phyloP scores from a whole-genome alignment of 2,888 invertebrate species.

The Cotesia congregata region DNA sequence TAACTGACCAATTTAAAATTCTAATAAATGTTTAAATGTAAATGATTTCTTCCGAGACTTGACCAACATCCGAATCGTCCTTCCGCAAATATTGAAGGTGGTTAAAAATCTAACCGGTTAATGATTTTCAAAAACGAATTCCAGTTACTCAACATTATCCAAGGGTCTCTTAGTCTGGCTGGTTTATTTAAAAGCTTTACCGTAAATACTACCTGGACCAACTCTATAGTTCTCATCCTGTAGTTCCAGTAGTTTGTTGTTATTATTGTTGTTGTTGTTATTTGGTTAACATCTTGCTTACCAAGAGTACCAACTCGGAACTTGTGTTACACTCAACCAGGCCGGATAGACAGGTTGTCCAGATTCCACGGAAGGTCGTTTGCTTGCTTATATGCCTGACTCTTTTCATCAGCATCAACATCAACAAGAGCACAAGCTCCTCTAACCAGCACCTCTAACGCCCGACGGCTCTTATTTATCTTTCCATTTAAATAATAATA shows the following conservation, averaged over 20 bases:
- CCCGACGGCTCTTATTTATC: slow-evolving; percentile 49
- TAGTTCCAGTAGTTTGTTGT: not conserved
- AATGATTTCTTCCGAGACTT: too few species aligned
- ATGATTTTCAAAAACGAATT: too few species aligned
- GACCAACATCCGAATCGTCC: too few species aligned
- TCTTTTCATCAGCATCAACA: not conserved
- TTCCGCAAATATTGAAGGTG: too few species aligned
- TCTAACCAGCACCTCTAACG: slow-evolving; percentile 52
- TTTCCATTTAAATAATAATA: not conserved
- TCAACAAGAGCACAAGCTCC: slow-evolving; percentile 57
- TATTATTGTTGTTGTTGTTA: not conserved
- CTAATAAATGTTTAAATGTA: too few species aligned
- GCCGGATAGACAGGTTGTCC: slow-evolving; percentile 70
- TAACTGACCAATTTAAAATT: too few species aligned
- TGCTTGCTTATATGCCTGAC: slow-evolving; percentile 63
- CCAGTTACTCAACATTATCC: too few species aligned
- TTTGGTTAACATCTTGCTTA: slow-evolving; percentile 34
- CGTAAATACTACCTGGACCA: too few species aligned
- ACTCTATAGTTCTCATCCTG: not conserved
- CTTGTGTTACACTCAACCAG: slow-evolving; percentile 46
- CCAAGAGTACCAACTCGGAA: slow-evolving; percentile 44
- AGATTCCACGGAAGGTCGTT: slow-evolving; percentile 71
- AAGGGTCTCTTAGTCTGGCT: too few species aligned
- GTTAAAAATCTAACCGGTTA: too few species aligned
- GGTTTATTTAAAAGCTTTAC: too few species aligned